Conservation (phyloP, 35 echinoderm and acorn worm genomes). For the Ptychodera flava region DNA sequence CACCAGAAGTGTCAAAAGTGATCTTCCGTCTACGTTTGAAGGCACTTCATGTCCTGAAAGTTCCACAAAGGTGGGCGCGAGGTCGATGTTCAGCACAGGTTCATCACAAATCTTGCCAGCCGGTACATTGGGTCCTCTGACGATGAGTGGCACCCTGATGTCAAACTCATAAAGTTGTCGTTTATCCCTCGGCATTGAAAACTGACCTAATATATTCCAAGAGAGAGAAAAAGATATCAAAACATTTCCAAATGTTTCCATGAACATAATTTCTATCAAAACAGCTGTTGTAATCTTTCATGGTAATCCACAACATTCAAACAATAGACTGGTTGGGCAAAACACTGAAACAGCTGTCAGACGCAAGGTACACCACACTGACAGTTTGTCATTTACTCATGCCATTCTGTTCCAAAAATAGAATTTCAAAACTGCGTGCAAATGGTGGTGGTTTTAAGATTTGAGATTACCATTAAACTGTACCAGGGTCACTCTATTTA, state of each 20-base stretch:
- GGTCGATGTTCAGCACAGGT: slow-evolving; percentile 72
- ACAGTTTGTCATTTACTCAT: too few species aligned
- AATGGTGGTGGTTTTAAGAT: too few species aligned
- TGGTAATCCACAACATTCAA: background rate
- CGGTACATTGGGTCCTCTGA: slow-evolving; percentile 72
- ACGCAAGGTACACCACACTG: too few species aligned
- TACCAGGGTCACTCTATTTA: too few species aligned
- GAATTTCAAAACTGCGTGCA: too few species aligned
- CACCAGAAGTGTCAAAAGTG: slow-evolving; percentile 77
- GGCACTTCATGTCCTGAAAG: slow-evolving; percentile 56
- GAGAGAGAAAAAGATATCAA: background rate
- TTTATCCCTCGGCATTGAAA: slow-evolving; percentile 93
- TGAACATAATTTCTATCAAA: background rate
- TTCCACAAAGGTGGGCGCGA: slow-evolving; percentile 88
- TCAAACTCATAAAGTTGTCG: slow-evolving; percentile 98
- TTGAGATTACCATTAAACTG: too few species aligned
- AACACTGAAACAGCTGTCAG: background rate
- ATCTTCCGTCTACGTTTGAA: slow-evolving; percentile 67
- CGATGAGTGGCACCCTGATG: slow-evolving; percentile 81
- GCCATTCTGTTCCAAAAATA: too few species aligned
- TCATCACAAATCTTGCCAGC: slow-evolving; percentile 30
- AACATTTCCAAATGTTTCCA: background rate
- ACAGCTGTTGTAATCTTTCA: background rate
- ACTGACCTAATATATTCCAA: slow-evolving; percentile 68
- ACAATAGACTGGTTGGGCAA: background rate